A percentile compares a stretch with the other conserved stretches of the same genome.
phyloP scores from a whole-genome alignment of 2,113 vertebrate species.

The Lamprotornis superbus region DNA sequence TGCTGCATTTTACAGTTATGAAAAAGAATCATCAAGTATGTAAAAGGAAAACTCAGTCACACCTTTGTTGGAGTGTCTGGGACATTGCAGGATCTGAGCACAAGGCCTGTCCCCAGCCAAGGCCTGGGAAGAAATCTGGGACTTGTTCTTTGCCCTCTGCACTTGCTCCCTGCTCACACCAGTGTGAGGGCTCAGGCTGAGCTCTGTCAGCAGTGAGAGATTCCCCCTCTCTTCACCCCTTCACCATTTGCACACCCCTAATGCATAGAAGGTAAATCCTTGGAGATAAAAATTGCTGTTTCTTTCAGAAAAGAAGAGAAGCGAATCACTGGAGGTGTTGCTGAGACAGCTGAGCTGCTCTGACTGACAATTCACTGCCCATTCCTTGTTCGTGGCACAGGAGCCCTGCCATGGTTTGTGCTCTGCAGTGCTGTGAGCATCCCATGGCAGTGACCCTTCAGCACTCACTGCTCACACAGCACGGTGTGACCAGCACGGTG shows the following conservation, averaged over 20 bases:
- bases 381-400: rapidly evolving
- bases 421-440: rapidly evolving
- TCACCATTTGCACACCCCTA: rapidly evolving
- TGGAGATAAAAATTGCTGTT: neutral
- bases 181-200: rapidly evolving
- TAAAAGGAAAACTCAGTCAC: neutral
- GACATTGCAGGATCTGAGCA: rapidly evolving
- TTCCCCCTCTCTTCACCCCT: too few species aligned
- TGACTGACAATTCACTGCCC: too few species aligned
- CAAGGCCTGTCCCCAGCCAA: neutral
- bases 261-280: neutral
- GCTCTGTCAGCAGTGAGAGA: rapidly evolving
- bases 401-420: rapidly evolving
- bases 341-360: neutral
- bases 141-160: neutral
- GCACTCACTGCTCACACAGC: neutral
- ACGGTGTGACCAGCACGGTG: too few species aligned
- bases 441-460: too few species aligned
- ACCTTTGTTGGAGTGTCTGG: rapidly evolving
- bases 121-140: neutral
- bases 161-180: neutral
- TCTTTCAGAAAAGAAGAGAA: neutral
- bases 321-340: rapidly evolving
- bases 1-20: neutral
- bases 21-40: neutral